A percentile compares a stretch with the other conserved stretches of the same genome.
phyloP scores from a whole-genome alignment of 2,797 vertebrate genomes.

The Hylomyscus alleni region DNA sequence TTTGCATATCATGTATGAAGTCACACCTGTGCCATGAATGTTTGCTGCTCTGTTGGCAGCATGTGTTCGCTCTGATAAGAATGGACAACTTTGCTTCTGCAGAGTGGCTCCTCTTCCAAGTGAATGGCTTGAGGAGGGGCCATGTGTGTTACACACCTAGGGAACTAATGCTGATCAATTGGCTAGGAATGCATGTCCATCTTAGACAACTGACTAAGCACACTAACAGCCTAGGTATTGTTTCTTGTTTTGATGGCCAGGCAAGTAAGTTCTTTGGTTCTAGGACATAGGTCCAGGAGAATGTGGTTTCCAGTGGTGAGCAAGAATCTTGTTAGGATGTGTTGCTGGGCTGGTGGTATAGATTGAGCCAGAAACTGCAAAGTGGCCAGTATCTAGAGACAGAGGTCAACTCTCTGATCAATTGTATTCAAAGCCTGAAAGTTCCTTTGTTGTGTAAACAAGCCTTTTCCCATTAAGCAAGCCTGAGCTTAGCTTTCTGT shows the following conservation, averaged over 20 bases:
- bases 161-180: neutral
- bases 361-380: neutral
- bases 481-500: neutral
- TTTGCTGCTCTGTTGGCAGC: neutral
- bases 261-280: neutral
- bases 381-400: neutral
- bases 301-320: neutral
- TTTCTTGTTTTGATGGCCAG: neutral
- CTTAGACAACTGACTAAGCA: neutral
- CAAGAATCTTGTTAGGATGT: neutral
- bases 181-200: neutral
- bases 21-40: neutral
- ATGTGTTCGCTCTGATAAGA: neutral
- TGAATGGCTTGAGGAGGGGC: neutral
- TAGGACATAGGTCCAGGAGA: neutral
- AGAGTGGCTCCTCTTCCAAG: accelerated
- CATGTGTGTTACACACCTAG: neutral
- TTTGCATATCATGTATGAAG: neutral
- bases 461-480: neutral
- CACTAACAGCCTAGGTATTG: neutral
- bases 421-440: neutral
- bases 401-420: neutral
- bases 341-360: neutral
- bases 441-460: neutral
- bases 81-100: neutral